A percentile compares a stretch with the other conserved stretches of the same genome.
These are phyloP conservation scores for Acanthacorydalis orientalis DNA, from an alignment of 2,888 invertebrate genomes.

Conservation along the genomic window DNA sequence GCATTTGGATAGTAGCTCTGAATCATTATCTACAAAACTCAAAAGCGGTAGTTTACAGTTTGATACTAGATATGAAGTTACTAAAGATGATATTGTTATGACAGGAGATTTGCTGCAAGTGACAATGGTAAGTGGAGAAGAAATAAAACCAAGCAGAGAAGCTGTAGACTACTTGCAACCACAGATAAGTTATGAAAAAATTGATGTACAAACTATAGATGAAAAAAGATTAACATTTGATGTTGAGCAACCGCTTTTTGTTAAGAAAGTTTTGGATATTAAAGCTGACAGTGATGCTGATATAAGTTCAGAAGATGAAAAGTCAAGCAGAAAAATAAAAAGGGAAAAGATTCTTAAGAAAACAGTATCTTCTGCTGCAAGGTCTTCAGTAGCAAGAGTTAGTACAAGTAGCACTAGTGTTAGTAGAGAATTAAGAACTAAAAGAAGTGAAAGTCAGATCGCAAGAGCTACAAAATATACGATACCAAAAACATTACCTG, in stretches of 20 bases:
- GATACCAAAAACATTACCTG: too few species aligned
- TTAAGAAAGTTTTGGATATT: slow-evolving; percentile 9
- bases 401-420: slow-evolving; percentile 12
- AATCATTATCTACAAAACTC: neutral
- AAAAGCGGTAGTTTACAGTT: too few species aligned
- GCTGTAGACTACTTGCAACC: neutral
- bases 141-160: slow-evolving; percentile 7
- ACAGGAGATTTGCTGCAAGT: slow-evolving; percentile 26
- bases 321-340: slow-evolving; percentile 9
- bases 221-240: slow-evolving; percentile 4
- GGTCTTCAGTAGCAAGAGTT: slow-evolving; percentile 1
- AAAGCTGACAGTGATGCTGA: slow-evolving; percentile 20
- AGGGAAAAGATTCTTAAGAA: slow-evolving; percentile 12
- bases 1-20: neutral
- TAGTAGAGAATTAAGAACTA: slow-evolving; percentile 6
- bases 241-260: slow-evolving; percentile 6
- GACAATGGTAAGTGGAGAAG: slow-evolving; percentile 15
- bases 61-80: slow-evolving; percentile 11
- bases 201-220: slow-evolving; percentile 11
- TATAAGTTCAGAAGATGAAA: slow-evolving; percentile 21
- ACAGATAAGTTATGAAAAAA: neutral
- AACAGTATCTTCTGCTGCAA: slow-evolving; percentile 4
- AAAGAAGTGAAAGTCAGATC: neutral
- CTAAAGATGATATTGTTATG: slow-evolving; percentile 24
- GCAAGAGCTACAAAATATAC: neutral